Percentiles rank a stretch among this genome's conserved stretches.
Conservation (phyloP, 1,140 invertebrate species). For the Meteorus sp. region DNA sequence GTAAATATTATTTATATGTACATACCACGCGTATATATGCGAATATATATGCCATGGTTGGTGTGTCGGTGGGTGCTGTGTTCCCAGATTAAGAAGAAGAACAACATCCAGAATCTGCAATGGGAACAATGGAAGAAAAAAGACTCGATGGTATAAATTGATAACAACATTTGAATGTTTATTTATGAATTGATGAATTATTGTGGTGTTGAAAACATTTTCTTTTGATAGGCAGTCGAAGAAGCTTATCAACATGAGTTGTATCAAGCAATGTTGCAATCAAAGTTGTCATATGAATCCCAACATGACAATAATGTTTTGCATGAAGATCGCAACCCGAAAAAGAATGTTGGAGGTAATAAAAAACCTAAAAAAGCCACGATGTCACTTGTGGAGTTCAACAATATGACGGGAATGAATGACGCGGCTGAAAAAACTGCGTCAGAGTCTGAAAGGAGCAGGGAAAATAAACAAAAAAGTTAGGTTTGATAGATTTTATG, state of each 20-base stretch:
- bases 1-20: constrained; percentile 33
- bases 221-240: constrained; percentile 59
- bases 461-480: constrained; percentile 10
- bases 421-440: constrained; percentile 20
- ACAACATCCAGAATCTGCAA: constrained; percentile 46
- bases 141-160: constrained; percentile 49
- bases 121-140: constrained; percentile 61
- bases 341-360: constrained; percentile 49
- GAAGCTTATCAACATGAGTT: constrained; percentile 64
- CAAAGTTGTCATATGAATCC: constrained; percentile 64
- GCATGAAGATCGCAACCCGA: constrained; percentile 51
- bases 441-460: background rate
- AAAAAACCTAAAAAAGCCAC: constrained; percentile 63
- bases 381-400: constrained; percentile 67
- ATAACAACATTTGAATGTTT: constrained; percentile 14
- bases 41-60: constrained; percentile 10
- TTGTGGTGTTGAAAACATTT: constrained; percentile 11
- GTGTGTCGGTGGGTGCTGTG: constrained; percentile 4
- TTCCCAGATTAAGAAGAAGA: constrained; percentile 47
- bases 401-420: too few species aligned
- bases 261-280: constrained; percentile 63
- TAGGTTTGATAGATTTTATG: constrained; percentile 1
- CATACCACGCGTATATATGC: constrained; percentile 28
- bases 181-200: too few species aligned
- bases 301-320: constrained; percentile 51